Evolutionary conservation across 2,797 vertebrate species (phyloP).

Genomic region (Pantherophis alleghaniensis): DNA sequence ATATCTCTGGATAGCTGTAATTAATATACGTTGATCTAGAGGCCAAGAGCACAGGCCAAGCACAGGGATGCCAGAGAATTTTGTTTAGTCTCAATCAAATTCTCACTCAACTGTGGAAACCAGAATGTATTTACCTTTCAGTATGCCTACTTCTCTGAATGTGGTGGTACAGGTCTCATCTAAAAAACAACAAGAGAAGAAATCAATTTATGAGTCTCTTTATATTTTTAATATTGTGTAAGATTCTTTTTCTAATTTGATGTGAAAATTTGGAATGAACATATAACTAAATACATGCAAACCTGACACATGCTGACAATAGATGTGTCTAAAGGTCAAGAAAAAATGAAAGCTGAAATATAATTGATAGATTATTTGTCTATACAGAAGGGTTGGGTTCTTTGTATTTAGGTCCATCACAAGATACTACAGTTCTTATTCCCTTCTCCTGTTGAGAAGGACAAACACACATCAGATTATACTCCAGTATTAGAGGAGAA

Average conservation of each 20-base stretch:
- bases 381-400: not conserved
- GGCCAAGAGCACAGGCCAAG: not conserved
- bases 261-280: too few relatives aligned
- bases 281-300: too few relatives aligned
- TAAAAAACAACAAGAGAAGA: not conserved
- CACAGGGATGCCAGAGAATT: not conserved
- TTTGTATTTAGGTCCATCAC: not conserved
- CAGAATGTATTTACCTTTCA: not conserved
- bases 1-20: not conserved
- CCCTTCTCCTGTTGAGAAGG: not conserved
- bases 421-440: not conserved
- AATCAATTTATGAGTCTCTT: too few relatives aligned
- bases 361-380: not conserved
- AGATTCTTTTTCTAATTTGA: too few relatives aligned
- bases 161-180: not conserved
- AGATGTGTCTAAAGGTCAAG: not conserved
- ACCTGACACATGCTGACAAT: too few relatives aligned
- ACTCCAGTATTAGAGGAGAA: not conserved
- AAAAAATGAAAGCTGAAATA: not conserved
- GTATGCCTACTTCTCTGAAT: not conserved
- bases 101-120: not conserved
- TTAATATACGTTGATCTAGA: not conserved
- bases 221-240: too few relatives aligned
- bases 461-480: not conserved
- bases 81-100: not conserved